Base-by-base conservation (phyloP, 1,140 invertebrate genomes). In the Mylabris phalerata region DNA sequence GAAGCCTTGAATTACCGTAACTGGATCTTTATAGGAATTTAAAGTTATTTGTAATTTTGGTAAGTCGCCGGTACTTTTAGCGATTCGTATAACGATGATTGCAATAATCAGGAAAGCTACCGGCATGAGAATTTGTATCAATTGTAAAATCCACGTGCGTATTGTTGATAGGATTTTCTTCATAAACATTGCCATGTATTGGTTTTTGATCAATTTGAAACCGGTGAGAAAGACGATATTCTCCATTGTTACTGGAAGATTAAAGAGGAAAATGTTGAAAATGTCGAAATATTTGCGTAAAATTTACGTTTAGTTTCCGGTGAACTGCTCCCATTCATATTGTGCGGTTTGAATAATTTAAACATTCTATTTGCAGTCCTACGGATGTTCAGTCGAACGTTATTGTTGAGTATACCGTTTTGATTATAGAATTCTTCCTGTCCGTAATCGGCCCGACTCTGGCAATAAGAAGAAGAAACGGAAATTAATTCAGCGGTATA, bases 101-200 rank as follows among this genome's bases (percentile, higher is more conserved):
- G 82, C 80, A 54, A 84, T 68, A 0, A 77, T 68, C 38, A 85
- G 77, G 62, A 84, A 82, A 48, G 82, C 73, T 3, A 83, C 72
- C 0, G 82, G 81, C 27, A 82, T 76, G 4, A 80, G 57, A 40
- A 82, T 76, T 67, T 85, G 83, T 67, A 82, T 75, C 0, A 82
- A 50, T 0, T 78, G 70, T 0, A 79, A 64, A 3, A 81, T 48
- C 72, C 80, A 81, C 32, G 79, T 80, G 13, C 82, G 73, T 56
- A 74, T 75, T 0, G 80, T 73, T 9, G 79, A 78, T 7, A 82
- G 75, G 3, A 75, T 63, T 51, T 81, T 78, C 62, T 86, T 86
- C 13, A 82, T 69, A 32, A 85, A 68, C 77, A 85, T 84, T 0
- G 81, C 83, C 38, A 72, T 73, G 64, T 80, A 80, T 67, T 86